A percentile compares a stretch with the other conserved stretches of the same genome.
Evolutionary conservation across 2,888 invertebrate genomes (phyloP).

Genomic region (Caenorhabditis auriculariae): DNA sequence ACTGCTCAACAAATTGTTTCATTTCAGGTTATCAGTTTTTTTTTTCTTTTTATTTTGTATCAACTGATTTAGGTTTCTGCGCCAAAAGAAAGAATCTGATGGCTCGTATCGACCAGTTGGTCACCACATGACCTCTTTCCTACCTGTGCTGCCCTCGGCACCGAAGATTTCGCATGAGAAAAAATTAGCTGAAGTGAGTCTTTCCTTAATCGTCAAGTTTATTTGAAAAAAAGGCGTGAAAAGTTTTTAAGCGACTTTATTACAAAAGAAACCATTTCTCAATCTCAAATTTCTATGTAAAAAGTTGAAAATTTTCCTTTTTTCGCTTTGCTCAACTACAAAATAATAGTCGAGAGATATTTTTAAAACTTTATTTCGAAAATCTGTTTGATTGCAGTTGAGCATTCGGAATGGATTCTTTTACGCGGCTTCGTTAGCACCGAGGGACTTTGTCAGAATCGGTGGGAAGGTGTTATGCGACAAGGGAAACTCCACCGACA

Average conservation of each 20-base stretch:
- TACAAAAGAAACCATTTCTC: too few relatives aligned
- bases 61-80: neutral
- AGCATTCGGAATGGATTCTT: conserved; percentile 7
- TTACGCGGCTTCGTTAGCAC: conserved; percentile 18
- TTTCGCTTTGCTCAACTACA: neutral
- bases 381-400: neutral
- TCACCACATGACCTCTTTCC: conserved; percentile 15
- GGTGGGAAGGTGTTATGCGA: neutral
- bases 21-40: conserved; percentile 4
- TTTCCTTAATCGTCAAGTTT: too few relatives aligned
- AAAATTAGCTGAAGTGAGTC: conserved; percentile 19
- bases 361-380: neutral
- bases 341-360: neutral
- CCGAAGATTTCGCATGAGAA: conserved; percentile 29
- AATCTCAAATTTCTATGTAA: too few relatives aligned
- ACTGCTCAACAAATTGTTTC: conserved; percentile 20
- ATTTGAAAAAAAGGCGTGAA: too few relatives aligned
- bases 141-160: conserved; percentile 12
- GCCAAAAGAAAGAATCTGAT: neutral
- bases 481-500: conserved; percentile 4
- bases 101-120: conserved; percentile 4
- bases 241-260: too few relatives aligned
- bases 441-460: neutral
- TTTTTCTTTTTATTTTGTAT: too few relatives aligned
- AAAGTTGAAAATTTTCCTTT: neutral